Conservation (phyloP, 2,113 vertebrate species). For the Eulacestoma nigropectus region DNA sequence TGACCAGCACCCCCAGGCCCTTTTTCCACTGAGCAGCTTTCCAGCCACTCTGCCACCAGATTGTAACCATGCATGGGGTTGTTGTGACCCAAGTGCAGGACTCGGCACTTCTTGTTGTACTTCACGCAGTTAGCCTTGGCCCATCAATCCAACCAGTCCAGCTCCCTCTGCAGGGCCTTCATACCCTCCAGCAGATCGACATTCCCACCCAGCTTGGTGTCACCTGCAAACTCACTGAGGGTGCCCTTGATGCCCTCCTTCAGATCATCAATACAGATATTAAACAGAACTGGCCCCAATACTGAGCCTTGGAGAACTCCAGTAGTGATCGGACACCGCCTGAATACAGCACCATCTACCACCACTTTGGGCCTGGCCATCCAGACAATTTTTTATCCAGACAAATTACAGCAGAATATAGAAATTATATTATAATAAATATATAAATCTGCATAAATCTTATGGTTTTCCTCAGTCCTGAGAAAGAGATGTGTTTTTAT, state of each 20-base stretch:
- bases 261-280: not conserved
- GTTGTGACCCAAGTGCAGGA: not conserved
- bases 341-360: not conserved
- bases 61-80: not conserved
- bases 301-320: not conserved
- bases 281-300: not conserved
- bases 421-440: too few relatives aligned
- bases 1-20: not conserved
- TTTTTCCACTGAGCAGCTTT: not conserved
- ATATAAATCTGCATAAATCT: not conserved
- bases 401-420: not conserved
- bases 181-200: not conserved
- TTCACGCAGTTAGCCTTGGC: not conserved
- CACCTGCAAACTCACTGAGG: not conserved
- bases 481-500: not conserved
- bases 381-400: not conserved
- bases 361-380: too few relatives aligned
- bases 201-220: not conserved
- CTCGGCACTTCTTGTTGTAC: not conserved
- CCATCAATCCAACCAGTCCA: not conserved
- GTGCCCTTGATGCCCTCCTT: fast-evolving
- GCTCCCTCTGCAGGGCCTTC: not conserved
- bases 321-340: fast-evolving
- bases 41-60: not conserved
- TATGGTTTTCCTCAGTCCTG: not conserved